Conservation (phyloP, 1,140 invertebrate genomes). For the Procambarus clarkii region DNA sequence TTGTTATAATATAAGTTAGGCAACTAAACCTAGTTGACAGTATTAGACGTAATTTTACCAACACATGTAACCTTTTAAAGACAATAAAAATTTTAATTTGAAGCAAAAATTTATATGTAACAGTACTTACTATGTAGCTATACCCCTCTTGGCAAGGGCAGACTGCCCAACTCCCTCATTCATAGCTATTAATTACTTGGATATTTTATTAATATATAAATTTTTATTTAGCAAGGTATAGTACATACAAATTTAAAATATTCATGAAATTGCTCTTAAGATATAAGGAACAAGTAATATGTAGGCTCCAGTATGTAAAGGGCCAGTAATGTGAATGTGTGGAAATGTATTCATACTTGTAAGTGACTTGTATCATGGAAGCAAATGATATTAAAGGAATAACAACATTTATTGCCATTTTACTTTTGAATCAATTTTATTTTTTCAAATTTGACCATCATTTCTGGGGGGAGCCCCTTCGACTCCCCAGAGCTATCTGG, state of each 20-base stretch:
- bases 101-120: background rate
- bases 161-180: background rate
- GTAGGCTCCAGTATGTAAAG: background rate
- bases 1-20: background rate
- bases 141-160: background rate
- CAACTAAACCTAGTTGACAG: background rate
- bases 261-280: background rate
- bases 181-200: background rate
- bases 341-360: background rate
- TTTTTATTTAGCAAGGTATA: background rate
- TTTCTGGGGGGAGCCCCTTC: no score
- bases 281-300: background rate
- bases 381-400: background rate
- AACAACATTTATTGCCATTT: background rate
- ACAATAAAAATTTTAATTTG: background rate
- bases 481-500: no score
- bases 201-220: background rate
- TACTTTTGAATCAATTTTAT: background rate
- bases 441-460: no score
- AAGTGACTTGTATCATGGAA: background rate
- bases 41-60: background rate
- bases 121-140: background rate
- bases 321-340: background rate
- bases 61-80: background rate
- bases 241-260: background rate